A percentile compares a stretch with the other conserved stretches of the same genome.
Evolutionary conservation across 2,888 invertebrate species (phyloP).

Genomic region (Sesamia inferens): DNA sequence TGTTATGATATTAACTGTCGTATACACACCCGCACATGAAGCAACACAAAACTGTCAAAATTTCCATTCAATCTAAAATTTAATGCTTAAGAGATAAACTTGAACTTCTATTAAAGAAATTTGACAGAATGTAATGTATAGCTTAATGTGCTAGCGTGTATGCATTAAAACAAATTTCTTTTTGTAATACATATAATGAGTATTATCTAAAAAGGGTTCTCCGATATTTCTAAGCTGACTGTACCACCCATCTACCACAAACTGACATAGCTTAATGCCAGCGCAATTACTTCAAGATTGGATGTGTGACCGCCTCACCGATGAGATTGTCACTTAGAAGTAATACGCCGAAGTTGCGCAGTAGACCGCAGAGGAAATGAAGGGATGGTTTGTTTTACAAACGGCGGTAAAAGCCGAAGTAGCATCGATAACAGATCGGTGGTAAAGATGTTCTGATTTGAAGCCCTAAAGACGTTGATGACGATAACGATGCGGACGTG

Average conservation of each 20-base stretch:
- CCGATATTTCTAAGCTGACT: neutral
- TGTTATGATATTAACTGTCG: no score
- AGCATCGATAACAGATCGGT: neutral
- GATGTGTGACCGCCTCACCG: conserved; percentile 26
- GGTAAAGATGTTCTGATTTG: neutral
- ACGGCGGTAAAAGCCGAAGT: neutral
- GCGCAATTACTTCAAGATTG: conserved; percentile 41
- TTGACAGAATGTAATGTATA: no score
- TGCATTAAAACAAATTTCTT: neutral
- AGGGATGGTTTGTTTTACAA: neutral
- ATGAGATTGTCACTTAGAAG: conserved; percentile 42
- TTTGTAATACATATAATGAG: neutral
- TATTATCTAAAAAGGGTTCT: neutral
- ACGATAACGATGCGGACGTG: no score
- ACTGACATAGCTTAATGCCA: conserved; percentile 32
- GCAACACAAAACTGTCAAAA: no score
- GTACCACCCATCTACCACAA: conserved; percentile 11
- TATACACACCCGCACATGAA: no score
- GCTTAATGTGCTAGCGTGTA: no score
- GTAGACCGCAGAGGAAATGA: conserved; percentile 32
- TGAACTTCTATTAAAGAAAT: no score
- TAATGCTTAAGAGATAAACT: no score
- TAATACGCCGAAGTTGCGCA: conserved; percentile 8
- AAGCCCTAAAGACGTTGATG: no score
- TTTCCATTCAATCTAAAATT: no score